Evolutionary conservation across 2,888 invertebrate species (phyloP).

Genomic region (Orthosia cruda): DNA sequence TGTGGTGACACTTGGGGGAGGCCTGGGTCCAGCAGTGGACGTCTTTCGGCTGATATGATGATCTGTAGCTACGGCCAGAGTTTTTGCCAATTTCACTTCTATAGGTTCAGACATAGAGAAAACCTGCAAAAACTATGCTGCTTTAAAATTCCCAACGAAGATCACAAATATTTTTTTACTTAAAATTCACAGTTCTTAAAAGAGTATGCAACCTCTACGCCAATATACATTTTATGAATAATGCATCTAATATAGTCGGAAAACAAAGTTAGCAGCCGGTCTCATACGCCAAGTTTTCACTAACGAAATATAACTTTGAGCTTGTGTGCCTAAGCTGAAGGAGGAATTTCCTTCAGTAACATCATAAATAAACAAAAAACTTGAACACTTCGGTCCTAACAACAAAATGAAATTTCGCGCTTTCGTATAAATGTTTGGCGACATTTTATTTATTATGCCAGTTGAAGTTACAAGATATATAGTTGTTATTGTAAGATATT

Average conservation of each 20-base stretch:
- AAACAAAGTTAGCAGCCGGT: constrained; percentile 31
- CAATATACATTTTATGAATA: constrained; percentile 48
- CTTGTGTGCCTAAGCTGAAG: constrained; percentile 70
- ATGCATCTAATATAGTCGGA: constrained; percentile 49
- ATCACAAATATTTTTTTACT: too few species aligned
- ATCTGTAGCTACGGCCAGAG: too few species aligned
- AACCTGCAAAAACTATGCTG: too few species aligned
- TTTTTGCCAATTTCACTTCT: too few species aligned
- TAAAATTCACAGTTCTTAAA: too few species aligned
- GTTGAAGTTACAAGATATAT: constrained; percentile 58
- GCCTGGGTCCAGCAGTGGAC: too few species aligned
- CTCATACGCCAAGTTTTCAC: constrained; percentile 55
- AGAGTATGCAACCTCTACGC: too few species aligned
- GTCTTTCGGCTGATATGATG: too few species aligned
- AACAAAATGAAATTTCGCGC: constrained; percentile 74
- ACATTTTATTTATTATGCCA: constrained; percentile 63
- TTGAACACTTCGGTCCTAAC: constrained; percentile 72
- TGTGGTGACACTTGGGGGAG: constrained; percentile 2
- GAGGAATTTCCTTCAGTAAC: constrained; percentile 64
- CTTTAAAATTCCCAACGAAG: too few species aligned
- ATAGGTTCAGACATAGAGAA: too few species aligned
- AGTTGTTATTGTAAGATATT: constrained; percentile 17
- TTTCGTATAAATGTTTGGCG: constrained; percentile 69
- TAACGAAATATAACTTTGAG: constrained; percentile 64
- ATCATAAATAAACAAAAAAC: constrained; percentile 77